These are phyloP conservation scores for Prostheceraeus crozeri DNA, from an alignment of 2,888 invertebrate species.

Conservation along the genomic window DNA sequence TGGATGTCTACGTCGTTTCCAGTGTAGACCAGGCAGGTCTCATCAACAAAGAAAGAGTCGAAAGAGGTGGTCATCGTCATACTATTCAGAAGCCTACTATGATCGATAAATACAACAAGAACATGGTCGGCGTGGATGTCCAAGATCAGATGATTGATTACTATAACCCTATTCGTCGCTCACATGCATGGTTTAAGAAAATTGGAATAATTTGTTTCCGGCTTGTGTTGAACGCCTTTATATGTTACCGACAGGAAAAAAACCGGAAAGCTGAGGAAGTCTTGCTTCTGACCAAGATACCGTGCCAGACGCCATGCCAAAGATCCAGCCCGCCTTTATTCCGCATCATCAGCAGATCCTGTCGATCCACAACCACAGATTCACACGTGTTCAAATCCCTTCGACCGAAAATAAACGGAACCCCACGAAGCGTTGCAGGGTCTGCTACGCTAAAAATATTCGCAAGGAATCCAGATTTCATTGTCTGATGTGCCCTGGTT, in stretches of 20 bases:
- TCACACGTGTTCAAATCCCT: too few species aligned
- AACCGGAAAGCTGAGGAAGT: conserved; percentile 18
- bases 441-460: too few species aligned
- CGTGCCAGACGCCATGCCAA: conserved; percentile 2
- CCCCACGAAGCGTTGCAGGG: too few species aligned
- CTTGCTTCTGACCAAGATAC: conserved; percentile 27
- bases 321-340: too few species aligned
- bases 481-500: too few species aligned
- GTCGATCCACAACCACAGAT: too few species aligned
- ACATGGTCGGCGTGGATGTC: conserved; percentile 22
- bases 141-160: conserved; percentile 28
- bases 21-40: conserved; percentile 27
- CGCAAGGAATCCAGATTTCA: too few species aligned
- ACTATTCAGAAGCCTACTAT: conserved; percentile 28
- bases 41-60: conserved; percentile 15
- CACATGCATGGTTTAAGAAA: conserved; percentile 22
- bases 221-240: conserved; percentile 26
- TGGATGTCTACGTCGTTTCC: conserved; percentile 24
- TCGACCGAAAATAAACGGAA: too few species aligned
- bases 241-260: conserved; percentile 19
- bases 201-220: conserved; percentile 21
- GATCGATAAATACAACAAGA: conserved; percentile 25
- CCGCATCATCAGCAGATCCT: too few species aligned
- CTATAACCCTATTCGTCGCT: conserved; percentile 24
- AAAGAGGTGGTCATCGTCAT: conserved; percentile 20